Percentiles rank a stretch among this genome's conserved stretches.
Conservation (phyloP, 2,797 vertebrate species). For the Vespertilio murinus region DNA sequence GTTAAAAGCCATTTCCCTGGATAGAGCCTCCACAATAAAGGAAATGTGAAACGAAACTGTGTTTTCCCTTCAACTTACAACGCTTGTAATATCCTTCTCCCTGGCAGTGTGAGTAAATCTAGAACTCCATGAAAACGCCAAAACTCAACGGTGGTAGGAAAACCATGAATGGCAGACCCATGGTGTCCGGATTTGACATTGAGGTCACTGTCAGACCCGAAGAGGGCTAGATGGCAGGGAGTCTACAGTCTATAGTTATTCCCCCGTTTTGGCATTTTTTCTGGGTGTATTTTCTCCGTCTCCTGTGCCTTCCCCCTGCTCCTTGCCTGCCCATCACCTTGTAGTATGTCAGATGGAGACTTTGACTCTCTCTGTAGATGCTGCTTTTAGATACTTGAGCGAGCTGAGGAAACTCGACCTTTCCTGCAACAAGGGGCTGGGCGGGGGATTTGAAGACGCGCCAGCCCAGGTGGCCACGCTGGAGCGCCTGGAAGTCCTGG, state of each 20-base stretch:
- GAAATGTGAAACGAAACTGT: neutral
- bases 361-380: conserved; percentile 81
- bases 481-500: conserved; percentile 86
- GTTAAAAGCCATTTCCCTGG: neutral
- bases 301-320: no score
- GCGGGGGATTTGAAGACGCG: conserved; percentile 85
- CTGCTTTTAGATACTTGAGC: conserved; percentile 83
- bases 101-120: neutral
- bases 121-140: neutral
- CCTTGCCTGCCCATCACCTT: neutral
- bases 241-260: neutral
- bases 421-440: conserved; percentile 88
- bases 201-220: neutral
- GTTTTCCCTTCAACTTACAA: neutral
- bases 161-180: neutral
- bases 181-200: no score
- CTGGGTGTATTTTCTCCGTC: neutral
- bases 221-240: neutral
- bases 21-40: neutral
- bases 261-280: neutral
- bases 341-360: neutral
- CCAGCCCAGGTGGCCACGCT: conserved; percentile 83
- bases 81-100: neutral
- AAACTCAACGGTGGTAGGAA: neutral
- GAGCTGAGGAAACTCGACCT: conserved; percentile 86